Conservation (phyloP, 2,888 invertebrate genomes). For the Acleris sparsana region DNA sequence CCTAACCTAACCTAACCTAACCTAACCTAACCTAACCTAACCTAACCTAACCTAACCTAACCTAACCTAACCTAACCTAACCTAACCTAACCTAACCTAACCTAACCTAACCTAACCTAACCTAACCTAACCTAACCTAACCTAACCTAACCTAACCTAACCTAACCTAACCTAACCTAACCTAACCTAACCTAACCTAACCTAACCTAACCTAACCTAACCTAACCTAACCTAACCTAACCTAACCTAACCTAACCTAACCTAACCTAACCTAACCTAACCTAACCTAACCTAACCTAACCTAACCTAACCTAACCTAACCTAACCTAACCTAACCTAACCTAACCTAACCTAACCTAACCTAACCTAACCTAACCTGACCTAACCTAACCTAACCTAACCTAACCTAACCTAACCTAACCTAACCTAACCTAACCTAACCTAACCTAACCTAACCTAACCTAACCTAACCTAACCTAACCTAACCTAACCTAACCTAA, state of each 20-base stretch:
- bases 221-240: constrained; percentile 40
- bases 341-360: constrained; percentile 41
- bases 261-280: constrained; percentile 40
- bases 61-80: constrained; percentile 44
- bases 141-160: constrained; percentile 43
- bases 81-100: constrained; percentile 44
- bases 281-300: constrained; percentile 39
- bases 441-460: constrained; percentile 38
- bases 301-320: constrained; percentile 39
- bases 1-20: constrained; percentile 42
- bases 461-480: constrained; percentile 39
- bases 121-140: constrained; percentile 42
- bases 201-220: constrained; percentile 39
- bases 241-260: constrained; percentile 37
- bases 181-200: constrained; percentile 40
- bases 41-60: constrained; percentile 43
- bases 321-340: constrained; percentile 37
- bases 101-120: constrained; percentile 42
- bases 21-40: constrained; percentile 43
- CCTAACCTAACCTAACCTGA: constrained; percentile 41
- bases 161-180: constrained; percentile 40
- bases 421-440: constrained; percentile 39
- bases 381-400: constrained; percentile 39
- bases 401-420: constrained; percentile 40
- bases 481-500: constrained; percentile 38